Evolutionary conservation across 2,888 invertebrate species (phyloP).

Genomic region (Ceramica pisi): DNA sequence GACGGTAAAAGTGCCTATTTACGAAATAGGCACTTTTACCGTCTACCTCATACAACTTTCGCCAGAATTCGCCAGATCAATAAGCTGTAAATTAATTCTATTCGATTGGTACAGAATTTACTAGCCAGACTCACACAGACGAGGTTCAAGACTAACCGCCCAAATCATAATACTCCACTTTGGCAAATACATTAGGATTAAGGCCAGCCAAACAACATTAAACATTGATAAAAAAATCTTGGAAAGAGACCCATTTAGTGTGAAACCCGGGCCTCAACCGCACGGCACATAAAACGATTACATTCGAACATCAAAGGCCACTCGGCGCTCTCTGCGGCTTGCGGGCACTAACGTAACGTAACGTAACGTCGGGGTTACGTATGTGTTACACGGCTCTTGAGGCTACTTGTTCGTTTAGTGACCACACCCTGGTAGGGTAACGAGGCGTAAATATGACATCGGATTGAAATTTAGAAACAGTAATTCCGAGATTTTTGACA

Average conservation of each 20-base stretch:
- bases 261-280: conserved; percentile 44
- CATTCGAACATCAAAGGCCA: conserved; percentile 56
- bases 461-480: not conserved
- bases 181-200: conserved; percentile 24
- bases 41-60: too few relatives aligned
- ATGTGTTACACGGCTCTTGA: conserved; percentile 3
- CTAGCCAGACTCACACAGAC: not conserved
- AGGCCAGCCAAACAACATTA: conserved; percentile 21
- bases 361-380: conserved; percentile 4
- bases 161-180: not conserved
- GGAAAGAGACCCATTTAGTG: conserved; percentile 38
- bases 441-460: conserved; percentile 12
- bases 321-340: conserved; percentile 37
- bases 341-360: conserved; percentile 16
- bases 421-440: conserved; percentile 6
- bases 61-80: not conserved
- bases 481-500: not conserved
- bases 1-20: too few relatives aligned
- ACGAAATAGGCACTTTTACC: too few relatives aligned
- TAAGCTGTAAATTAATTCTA: not conserved
- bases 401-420: not conserved
- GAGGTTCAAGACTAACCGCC: not conserved
- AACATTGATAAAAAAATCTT: conserved; percentile 54
- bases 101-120: not conserved
- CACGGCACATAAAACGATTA: conserved; percentile 58